Conservation (phyloP, 64 coral and sea anemone genomes). For the Catalaphyllia jardinei region DNA sequence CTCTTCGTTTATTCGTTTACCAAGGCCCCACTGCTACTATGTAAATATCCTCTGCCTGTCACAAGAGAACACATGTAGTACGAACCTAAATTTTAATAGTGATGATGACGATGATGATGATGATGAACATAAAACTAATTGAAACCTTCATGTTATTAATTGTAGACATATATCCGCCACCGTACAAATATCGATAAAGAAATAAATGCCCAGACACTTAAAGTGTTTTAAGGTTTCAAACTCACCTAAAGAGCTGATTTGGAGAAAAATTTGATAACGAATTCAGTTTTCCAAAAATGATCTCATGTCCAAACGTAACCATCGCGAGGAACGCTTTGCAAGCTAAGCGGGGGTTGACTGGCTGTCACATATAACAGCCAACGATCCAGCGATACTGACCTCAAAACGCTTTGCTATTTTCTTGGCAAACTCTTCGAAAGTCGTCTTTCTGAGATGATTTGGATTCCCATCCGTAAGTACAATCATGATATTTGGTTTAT, state of each 20-base stretch:
- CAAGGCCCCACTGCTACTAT: neutral
- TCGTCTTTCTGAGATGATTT: neutral
- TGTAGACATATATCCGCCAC: too few relatives aligned
- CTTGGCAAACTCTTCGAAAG: neutral
- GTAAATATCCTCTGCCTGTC: neutral
- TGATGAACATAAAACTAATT: neutral
- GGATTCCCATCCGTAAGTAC: constrained; percentile 13
- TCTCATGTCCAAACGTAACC: too few relatives aligned
- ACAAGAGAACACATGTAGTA: neutral
- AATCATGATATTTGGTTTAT: neutral
- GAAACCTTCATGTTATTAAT: too few relatives aligned
- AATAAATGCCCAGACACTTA: too few relatives aligned
- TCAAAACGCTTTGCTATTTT: neutral
- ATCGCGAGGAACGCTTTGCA: neutral
- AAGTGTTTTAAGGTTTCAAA: too few relatives aligned
- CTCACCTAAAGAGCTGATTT: too few relatives aligned
- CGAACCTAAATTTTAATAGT: neutral
- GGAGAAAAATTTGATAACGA: too few relatives aligned
- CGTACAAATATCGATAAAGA: too few relatives aligned
- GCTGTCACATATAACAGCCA: neutral
- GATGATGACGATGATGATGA: neutral
- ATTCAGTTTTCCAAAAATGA: too few relatives aligned
- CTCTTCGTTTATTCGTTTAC: neutral
- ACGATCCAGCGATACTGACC: neutral
- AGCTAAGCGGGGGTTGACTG: neutral